These are phyloP conservation scores for Cherax destructor DNA, from an alignment of 1,140 invertebrate genomes.

Conservation along the genomic window DNA sequence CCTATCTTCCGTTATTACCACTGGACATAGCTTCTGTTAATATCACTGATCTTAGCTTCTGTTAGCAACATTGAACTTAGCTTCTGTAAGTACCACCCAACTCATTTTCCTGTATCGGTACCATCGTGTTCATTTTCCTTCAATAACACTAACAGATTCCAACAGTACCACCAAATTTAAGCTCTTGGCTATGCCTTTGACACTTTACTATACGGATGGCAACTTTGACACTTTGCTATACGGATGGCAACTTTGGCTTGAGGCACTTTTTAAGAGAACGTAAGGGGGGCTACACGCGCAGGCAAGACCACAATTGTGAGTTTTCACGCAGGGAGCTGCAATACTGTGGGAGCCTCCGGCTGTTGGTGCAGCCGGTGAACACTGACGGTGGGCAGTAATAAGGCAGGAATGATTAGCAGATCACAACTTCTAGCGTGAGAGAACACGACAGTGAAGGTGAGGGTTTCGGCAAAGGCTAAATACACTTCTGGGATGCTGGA, in stretches of 20 bases:
- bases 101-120: too few relatives aligned
- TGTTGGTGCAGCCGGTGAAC: slow-evolving; percentile 28
- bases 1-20: neutral
- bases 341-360: neutral
- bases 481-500: neutral
- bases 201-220: neutral
- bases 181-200: neutral
- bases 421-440: slow-evolving; percentile 15
- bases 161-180: neutral
- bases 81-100: neutral
- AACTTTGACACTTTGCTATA: neutral
- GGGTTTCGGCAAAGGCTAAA: neutral
- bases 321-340: neutral
- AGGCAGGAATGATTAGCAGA: slow-evolving; percentile 51
- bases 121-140: too few relatives aligned
- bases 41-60: neutral
- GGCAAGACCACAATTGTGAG: neutral
- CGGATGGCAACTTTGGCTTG: slow-evolving; percentile 7
- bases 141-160: neutral
- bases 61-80: neutral
- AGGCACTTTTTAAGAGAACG: slow-evolving; percentile 2
- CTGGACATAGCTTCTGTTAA: neutral
- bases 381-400: slow-evolving; percentile 56
- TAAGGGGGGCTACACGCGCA: neutral
- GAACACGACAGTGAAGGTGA: neutral